Percentiles rank a stretch among this genome's conserved stretches.
phyloP scores from a whole-genome alignment of 2,797 vertebrate species.

The Prunella strophiata region DNA sequence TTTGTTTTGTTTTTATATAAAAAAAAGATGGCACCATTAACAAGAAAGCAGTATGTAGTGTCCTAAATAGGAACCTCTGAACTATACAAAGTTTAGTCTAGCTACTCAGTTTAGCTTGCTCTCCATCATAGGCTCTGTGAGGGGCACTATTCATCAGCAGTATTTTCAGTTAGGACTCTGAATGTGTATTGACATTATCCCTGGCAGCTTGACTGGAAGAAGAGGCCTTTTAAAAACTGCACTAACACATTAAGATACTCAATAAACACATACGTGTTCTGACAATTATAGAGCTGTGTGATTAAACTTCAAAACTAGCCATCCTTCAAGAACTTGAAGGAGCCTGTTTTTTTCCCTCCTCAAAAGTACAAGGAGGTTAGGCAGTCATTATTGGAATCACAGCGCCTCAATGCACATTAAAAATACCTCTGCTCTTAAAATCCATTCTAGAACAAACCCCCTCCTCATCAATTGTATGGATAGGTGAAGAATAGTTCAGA shows the following conservation, averaged over 20 bases:
- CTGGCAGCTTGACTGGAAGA: neutral
- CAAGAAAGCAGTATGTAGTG: neutral
- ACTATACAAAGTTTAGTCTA: neutral
- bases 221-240: neutral
- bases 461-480: neutral
- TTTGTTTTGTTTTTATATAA: neutral
- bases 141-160: neutral
- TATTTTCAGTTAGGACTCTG: neutral
- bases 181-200: neutral
- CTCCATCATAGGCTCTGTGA: neutral
- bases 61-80: neutral
- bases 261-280: neutral
- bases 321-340: neutral
- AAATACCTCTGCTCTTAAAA: neutral
- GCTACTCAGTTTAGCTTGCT: neutral
- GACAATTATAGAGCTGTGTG: neutral
- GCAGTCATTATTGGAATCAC: neutral
- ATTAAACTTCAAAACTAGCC: neutral
- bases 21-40: neutral
- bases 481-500: neutral
- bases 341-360: fast-evolving
- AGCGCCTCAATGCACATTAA: neutral
- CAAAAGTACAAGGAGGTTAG: neutral
- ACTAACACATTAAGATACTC: neutral
- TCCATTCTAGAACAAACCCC: neutral